phyloP scores from a whole-genome alignment of 2,888 invertebrate genomes.

The Stegana nigrithorax region DNA sequence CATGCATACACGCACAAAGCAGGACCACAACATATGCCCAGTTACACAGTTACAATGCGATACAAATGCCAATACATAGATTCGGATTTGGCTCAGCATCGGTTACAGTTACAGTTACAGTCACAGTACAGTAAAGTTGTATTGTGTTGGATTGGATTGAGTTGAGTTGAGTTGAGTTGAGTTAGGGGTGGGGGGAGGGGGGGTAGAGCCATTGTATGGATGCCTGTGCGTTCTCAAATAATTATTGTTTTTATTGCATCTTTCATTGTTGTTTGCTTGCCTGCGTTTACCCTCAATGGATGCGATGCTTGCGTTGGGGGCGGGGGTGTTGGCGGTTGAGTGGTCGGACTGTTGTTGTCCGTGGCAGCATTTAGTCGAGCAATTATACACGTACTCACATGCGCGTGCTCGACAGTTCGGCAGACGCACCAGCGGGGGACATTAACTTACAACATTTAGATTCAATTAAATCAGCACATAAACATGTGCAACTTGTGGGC shows the following conservation, averaged over 20 bases:
- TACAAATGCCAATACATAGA: too few relatives aligned
- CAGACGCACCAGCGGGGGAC: slow-evolving; percentile 7
- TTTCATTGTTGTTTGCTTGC: neutral
- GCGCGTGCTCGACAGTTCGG: neutral
- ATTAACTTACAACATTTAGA: slow-evolving; percentile 42
- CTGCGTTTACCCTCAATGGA: too few relatives aligned
- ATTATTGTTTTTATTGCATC: slow-evolving; percentile 12
- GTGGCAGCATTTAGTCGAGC: neutral
- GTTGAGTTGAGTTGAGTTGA: too few relatives aligned
- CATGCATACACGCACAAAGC: too few relatives aligned
- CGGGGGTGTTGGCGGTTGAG: neutral
- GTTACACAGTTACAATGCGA: too few relatives aligned
- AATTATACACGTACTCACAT: neutral
- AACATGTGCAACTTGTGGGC: slow-evolving; percentile 52
- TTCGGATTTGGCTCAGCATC: too few relatives aligned
- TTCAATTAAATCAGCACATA: slow-evolving; percentile 66
- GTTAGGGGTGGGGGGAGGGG: too few relatives aligned
- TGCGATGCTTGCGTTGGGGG: neutral
- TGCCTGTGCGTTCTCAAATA: slow-evolving; percentile 2
- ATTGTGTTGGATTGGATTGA: too few relatives aligned
- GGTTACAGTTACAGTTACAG: too few relatives aligned
- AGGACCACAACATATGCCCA: too few relatives aligned
- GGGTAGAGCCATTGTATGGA: too few relatives aligned
- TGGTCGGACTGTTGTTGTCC: neutral
- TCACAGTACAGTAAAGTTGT: too few relatives aligned